These are phyloP conservation scores for Deroptyus accipitrinus DNA, from an alignment of 2,113 vertebrate species.

Conservation along the genomic window DNA sequence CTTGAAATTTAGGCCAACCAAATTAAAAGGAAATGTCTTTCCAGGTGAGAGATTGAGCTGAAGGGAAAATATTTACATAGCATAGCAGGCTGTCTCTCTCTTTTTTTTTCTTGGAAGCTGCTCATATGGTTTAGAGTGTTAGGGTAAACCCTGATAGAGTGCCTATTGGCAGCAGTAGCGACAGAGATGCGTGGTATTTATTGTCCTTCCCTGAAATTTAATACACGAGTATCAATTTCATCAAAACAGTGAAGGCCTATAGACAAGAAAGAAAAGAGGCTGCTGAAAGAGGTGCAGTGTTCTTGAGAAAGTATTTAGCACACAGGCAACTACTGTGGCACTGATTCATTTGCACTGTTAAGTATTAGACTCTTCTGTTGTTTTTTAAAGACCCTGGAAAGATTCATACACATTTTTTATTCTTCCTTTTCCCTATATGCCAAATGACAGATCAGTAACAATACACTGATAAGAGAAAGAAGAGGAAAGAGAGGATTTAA, in stretches of 20 bases:
- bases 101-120: neutral
- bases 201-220: constrained; percentile 18
- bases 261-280: neutral
- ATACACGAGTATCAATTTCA: neutral
- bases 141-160: neutral
- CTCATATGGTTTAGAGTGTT: neutral
- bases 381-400: neutral
- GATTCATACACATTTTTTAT: neutral
- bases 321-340: neutral
- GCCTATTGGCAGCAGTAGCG: neutral
- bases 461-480: neutral
- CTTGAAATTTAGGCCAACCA: neutral
- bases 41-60: neutral
- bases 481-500: neutral
- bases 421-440: neutral
- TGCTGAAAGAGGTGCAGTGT: neutral
- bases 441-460: neutral
- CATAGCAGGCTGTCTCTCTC: neutral
- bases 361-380: neutral
- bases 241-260: neutral
- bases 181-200: neutral
- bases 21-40: neutral
- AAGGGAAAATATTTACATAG: constrained; percentile 1
- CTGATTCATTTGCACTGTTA: neutral
- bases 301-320: neutral